These are phyloP conservation scores for Pao palembangensis DNA, from an alignment of 2,113 vertebrate genomes.

Conservation along the genomic window DNA sequence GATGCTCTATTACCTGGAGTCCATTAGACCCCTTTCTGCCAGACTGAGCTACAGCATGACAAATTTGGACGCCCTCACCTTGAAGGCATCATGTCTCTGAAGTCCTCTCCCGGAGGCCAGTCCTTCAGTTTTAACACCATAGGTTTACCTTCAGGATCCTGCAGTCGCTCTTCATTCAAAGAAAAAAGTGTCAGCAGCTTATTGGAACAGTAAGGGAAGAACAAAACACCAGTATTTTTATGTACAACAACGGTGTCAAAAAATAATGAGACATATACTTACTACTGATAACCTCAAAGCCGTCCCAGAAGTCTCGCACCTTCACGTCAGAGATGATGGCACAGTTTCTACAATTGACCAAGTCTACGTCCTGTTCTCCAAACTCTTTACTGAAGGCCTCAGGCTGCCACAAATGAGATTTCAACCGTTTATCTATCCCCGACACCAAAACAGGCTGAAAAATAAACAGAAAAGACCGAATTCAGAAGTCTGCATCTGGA, in stretches of 20 bases:
- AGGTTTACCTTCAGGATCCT: slow-evolving; percentile 86
- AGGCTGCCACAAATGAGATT: slow-evolving; percentile 86
- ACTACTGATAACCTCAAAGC: slow-evolving; percentile 96
- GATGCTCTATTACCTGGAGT: too few relatives aligned
- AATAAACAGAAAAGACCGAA: neutral
- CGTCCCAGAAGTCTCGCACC: slow-evolving; percentile 99
- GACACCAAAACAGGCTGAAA: slow-evolving; percentile 95
- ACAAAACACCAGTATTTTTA: neutral
- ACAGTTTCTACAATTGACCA: slow-evolving; percentile 98
- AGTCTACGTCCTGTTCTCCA: slow-evolving; percentile 96
- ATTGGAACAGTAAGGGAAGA: neutral
- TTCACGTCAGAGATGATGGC: slow-evolving; percentile 98
- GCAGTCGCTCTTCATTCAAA: slow-evolving; percentile 81
- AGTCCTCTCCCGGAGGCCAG: slow-evolving; percentile 98
- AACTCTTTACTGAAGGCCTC: slow-evolving; percentile 97
- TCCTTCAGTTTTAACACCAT: slow-evolving; percentile 99
- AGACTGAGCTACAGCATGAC: neutral
- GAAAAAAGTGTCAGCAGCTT: slow-evolving; percentile 6
- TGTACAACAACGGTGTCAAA: too few relatives aligned
- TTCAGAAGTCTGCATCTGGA: neutral
- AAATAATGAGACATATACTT: slow-evolving; percentile 55
- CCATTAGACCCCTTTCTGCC: too few relatives aligned
- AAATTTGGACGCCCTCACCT: slow-evolving; percentile 70
- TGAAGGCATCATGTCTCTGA: slow-evolving; percentile 98
- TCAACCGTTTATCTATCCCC: slow-evolving; percentile 93